These are phyloP conservation scores for Idaea straminata DNA, from an alignment of 2,888 invertebrate species.

Conservation along the genomic window DNA sequence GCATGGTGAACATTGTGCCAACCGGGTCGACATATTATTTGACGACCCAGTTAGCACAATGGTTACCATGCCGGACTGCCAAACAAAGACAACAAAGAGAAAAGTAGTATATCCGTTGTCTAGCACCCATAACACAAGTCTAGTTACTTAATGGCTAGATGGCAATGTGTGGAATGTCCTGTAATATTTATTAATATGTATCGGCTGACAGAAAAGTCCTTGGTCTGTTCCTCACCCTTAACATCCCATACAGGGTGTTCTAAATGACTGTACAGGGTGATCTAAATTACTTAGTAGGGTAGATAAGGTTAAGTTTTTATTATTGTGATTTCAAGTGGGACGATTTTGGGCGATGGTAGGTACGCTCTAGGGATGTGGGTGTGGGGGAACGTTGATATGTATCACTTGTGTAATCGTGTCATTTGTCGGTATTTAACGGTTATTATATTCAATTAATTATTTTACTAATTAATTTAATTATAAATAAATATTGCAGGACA, in stretches of 20 bases:
- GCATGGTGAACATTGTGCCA: too few relatives aligned
- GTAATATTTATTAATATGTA: too few relatives aligned
- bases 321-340: slow-evolving; percentile 59
- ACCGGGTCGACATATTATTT: too few relatives aligned
- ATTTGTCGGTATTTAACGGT: not conserved
- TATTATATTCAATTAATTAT: not conserved
- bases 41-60: too few relatives aligned
- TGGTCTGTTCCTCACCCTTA: slow-evolving; percentile 46
- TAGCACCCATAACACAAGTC: too few relatives aligned
- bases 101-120: too few relatives aligned
- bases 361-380: slow-evolving; percentile 6
- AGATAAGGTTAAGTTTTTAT: slow-evolving; percentile 73
- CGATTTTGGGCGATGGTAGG: slow-evolving; percentile 41
- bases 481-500: too few relatives aligned
- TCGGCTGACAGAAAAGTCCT: slow-evolving; percentile 38
- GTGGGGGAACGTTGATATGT: not conserved
- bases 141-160: too few relatives aligned
- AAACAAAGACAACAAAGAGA: too few relatives aligned
- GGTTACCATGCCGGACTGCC: too few relatives aligned
- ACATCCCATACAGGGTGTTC: slow-evolving; percentile 52
- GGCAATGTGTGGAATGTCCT: too few relatives aligned
- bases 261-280: slow-evolving; percentile 59
- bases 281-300: slow-evolving; percentile 70
- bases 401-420: not conserved
- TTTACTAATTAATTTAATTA: too few relatives aligned